Conservation (phyloP, 1,140 invertebrate genomes). For the Atta cephalotes region DNA sequence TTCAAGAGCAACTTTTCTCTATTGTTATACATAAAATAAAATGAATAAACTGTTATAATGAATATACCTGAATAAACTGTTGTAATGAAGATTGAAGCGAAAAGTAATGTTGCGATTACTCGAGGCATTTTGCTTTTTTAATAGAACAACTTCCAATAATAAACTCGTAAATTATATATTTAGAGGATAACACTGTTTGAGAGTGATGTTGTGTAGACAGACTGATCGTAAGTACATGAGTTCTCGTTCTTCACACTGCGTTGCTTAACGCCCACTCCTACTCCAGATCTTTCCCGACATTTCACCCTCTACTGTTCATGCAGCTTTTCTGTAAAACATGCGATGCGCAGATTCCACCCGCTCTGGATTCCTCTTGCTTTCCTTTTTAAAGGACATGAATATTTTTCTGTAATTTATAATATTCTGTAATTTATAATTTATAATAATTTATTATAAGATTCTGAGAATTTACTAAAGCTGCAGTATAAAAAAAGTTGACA, state of each 20-base stretch:
- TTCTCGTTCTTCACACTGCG: background rate
- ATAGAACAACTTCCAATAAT: background rate
- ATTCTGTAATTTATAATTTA: background rate
- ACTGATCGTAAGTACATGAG: conserved; percentile 33
- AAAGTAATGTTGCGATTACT: background rate
- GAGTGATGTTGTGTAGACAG: conserved; percentile 23
- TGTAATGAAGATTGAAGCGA: conserved; percentile 8
- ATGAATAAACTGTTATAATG: background rate
- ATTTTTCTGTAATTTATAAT: background rate
- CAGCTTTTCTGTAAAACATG: conserved; percentile 16
- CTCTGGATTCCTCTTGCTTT: background rate
- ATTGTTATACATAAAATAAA: background rate
- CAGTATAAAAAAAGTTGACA: background rate
- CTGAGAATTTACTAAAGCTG: background rate
- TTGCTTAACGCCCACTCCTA: conserved; percentile 37
- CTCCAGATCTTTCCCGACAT: background rate
- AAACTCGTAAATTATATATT: background rate
- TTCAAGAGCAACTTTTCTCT: background rate
- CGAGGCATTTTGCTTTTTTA: conserved; percentile 20
- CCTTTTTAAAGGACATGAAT: no score
- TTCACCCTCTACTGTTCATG: background rate
- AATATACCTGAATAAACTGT: conserved; percentile 31
- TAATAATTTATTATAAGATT: no score
- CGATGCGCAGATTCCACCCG: background rate
- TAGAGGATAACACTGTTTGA: background rate